Conservation (phyloP, 2,113 vertebrate species). For the Perca flavescens region DNA sequence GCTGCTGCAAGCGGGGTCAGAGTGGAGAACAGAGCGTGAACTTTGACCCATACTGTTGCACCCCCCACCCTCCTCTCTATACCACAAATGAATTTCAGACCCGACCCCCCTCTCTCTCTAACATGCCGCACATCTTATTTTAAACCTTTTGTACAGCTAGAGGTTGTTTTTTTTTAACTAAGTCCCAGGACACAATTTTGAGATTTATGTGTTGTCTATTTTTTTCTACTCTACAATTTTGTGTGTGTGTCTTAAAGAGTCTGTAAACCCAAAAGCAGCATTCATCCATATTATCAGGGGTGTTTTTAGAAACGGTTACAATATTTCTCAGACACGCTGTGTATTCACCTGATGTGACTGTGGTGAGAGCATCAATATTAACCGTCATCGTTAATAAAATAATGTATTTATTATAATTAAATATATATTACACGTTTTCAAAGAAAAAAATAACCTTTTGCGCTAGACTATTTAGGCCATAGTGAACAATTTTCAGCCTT, state of each 20-base stretch:
- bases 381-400: background rate
- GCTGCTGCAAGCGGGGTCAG: slow-evolving; percentile 63
- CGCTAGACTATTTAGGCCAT: background rate
- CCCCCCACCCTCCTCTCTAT: slow-evolving; percentile 1
- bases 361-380: background rate
- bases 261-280: background rate
- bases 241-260: background rate
- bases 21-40: slow-evolving; percentile 61
- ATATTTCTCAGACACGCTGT: background rate
- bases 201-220: no score
- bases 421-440: no score
- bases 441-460: no score
- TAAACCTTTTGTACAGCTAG: background rate
- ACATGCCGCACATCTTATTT: background rate
- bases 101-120: slow-evolving; percentile 7
- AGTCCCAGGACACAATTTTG: no score
- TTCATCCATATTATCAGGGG: background rate
- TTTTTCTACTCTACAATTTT: background rate
- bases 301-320: background rate
- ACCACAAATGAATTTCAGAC: slow-evolving; percentile 56
- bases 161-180: no score
- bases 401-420: background rate
- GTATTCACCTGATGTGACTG: background rate
- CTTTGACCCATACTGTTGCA: slow-evolving; percentile 66
- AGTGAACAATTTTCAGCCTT: background rate